Base-by-base conservation (phyloP, 2,888 invertebrate genomes). In the Lochmaea capreae region DNA sequence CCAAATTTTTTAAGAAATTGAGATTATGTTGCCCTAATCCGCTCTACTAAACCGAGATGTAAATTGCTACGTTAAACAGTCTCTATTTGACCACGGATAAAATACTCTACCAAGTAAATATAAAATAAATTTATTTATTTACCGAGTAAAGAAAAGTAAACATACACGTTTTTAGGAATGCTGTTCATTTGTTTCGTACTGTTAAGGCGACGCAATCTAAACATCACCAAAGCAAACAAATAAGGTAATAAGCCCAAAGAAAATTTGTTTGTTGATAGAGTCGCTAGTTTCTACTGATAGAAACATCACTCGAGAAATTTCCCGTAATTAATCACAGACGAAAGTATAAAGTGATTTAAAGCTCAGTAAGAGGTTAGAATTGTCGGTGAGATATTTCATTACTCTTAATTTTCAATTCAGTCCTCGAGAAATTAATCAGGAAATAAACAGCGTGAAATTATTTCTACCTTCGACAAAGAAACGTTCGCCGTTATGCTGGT, bases 51-150 rank as follows among this genome's bases (percentile, higher is more conserved):
- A 65, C 65, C 58, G 65, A 70, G 73, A 67, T 67, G 75, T 74
- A 73, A 75, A 75, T 77, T 74, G 70, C 73, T 72, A 63, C 72
- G 67, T 75, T 72, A 75, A 77, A 75, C 74, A 72, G 49, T 70
- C 69, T 73, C 72, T 74, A 77, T 77, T 77, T 75, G 74, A 68
- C 70, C 73, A 65, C 43, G 71, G 72, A 73, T 77, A 75, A 73
- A 74, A 77, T 75, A 71, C 73, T 77, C 71, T 69, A 67, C 62
- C 65, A 39, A 70, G 73, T 65, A 73, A 75, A 77, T 75, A 77
- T 73, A 72, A 77, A 77, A 69, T 75, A 73, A 77, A 77, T 73
- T 73, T 73, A 75, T 77, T 75, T 77, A 77, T 77, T 77, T 77
- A 75, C 68, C 39, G 69, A 68, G 62, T 22, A 63, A 71, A 58